Percentiles rank a stretch among this genome's conserved stretches.
These are phyloP conservation scores for Poeciliopsis occidentalis DNA, from an alignment of 2,113 vertebrate species.

Conservation along the genomic window DNA sequence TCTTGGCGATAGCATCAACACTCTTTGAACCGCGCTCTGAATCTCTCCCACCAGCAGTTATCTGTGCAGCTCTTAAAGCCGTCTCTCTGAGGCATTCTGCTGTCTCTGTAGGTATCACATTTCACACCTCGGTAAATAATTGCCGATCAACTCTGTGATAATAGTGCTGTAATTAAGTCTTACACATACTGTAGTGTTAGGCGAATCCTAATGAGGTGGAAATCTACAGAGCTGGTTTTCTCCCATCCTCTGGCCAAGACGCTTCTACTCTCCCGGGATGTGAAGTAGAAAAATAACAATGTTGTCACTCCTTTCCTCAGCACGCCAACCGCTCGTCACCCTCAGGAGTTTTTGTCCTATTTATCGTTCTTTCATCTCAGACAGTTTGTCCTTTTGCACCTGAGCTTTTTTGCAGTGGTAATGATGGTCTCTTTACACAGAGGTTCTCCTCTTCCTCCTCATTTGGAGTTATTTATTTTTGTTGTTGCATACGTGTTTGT, in stretches of 20 bases:
- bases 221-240: conserved; percentile 27
- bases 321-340: conserved; percentile 35
- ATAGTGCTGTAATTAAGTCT: conserved; percentile 74
- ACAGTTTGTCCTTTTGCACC: conserved; percentile 72
- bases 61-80: conserved; percentile 29
- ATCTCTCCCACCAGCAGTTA: conserved; percentile 47
- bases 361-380: conserved; percentile 64
- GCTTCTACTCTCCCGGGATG: conserved; percentile 20
- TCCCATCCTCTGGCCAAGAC: conserved; percentile 22
- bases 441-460: conserved; percentile 49
- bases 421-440: conserved; percentile 56
- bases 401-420: conserved; percentile 60
- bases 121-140: conserved; percentile 71
- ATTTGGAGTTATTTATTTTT: conserved; percentile 41
- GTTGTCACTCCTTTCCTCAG: conserved; percentile 52
- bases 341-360: conserved; percentile 71
- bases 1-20: conserved; percentile 68
- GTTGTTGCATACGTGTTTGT: conserved; percentile 15
- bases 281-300: conserved; percentile 38
- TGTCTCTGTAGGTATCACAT: conserved; percentile 60
- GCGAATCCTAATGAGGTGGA: conserved; percentile 59
- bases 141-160: conserved; percentile 71
- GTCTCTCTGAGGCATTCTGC: conserved; percentile 46
- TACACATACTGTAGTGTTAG: conserved; percentile 68
- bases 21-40: conserved; percentile 45